These are phyloP conservation scores for Triplophysa siluroides DNA, from an alignment of 2,113 vertebrate genomes.

Conservation along the genomic window DNA sequence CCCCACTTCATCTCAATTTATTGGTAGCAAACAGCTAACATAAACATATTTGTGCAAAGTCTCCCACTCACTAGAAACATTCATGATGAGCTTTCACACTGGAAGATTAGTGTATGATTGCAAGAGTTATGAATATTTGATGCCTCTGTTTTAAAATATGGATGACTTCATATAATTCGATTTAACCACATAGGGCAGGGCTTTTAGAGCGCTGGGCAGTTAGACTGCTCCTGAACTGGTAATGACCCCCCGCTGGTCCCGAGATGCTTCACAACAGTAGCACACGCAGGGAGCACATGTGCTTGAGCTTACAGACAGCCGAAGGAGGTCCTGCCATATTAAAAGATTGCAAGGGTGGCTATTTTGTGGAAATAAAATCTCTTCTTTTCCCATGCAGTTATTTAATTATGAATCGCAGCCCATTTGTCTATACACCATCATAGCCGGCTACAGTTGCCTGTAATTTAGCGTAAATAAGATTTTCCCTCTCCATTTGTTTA, in stretches of 20 bases:
- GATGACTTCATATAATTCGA: slow-evolving; percentile 33
- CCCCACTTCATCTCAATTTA: background rate
- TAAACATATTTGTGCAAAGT: slow-evolving; percentile 3
- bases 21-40: background rate
- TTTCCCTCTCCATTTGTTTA: slow-evolving; percentile 8
- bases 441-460: background rate
- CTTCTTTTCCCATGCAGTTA: slow-evolving; percentile 14
- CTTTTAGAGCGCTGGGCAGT: slow-evolving; percentile 21
- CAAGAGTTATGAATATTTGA: slow-evolving; percentile 48
- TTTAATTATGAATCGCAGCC: slow-evolving; percentile 33
- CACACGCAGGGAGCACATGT: slow-evolving; percentile 17
- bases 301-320: slow-evolving; percentile 3
- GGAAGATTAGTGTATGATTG: slow-evolving; percentile 15
- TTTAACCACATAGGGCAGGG: slow-evolving; percentile 15
- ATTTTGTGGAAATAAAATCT: slow-evolving; percentile 25
- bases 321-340: slow-evolving; percentile 31
- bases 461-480: background rate
- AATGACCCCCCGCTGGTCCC: slow-evolving; percentile 23
- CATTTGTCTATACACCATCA: slow-evolving; percentile 27
- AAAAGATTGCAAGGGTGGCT: slow-evolving; percentile 3
- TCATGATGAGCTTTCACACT: slow-evolving; percentile 11
- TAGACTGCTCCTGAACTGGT: slow-evolving; percentile 1
- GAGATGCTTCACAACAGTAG: slow-evolving; percentile 25
- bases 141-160: slow-evolving; percentile 38
- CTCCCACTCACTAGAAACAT: slow-evolving; percentile 6